Percentiles rank a stretch among this genome's conserved stretches.
Evolutionary conservation across 2,888 invertebrate species (phyloP).

Genomic region (Hyalella azteca): DNA sequence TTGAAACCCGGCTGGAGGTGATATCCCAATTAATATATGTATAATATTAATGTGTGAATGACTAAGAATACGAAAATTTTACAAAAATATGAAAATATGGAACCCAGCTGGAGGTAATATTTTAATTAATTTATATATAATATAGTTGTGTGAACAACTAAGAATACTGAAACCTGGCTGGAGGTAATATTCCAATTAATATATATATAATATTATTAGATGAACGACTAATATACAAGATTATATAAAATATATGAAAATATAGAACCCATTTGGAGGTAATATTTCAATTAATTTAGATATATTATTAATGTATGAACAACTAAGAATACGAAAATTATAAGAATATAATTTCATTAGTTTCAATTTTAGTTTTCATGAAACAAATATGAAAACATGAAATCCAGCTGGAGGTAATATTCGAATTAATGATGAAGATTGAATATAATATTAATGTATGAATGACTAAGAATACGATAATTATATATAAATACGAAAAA

Average conservation of each 20-base stretch:
- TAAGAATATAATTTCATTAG: no score
- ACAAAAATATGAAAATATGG: conserved; percentile 79
- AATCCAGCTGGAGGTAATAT: conserved; percentile 77
- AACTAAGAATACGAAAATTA: no score
- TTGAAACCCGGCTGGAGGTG: conserved; percentile 80
- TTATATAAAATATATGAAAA: background rate
- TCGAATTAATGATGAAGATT: no score
- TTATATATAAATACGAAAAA: conserved; percentile 76
- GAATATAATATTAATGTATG: background rate
- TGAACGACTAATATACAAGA: background rate
- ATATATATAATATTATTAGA: background rate
- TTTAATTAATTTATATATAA: background rate
- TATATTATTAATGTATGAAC: no score
- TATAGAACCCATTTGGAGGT: background rate
- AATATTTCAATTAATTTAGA: no score
- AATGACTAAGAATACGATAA: background rate
- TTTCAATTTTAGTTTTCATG: no score
- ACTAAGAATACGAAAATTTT: background rate
- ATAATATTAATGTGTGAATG: background rate
- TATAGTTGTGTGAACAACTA: conserved; percentile 8
- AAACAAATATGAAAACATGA: conserved; percentile 83
- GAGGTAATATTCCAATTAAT: conserved; percentile 61
- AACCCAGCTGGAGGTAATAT: conserved; percentile 77
- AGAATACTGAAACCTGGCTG: conserved; percentile 81
- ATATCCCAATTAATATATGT: background rate